Evolutionary conservation across 53 echinoderm and acorn worm genomes (phyloP).

Genomic region (Hippasteria phrygiana): DNA sequence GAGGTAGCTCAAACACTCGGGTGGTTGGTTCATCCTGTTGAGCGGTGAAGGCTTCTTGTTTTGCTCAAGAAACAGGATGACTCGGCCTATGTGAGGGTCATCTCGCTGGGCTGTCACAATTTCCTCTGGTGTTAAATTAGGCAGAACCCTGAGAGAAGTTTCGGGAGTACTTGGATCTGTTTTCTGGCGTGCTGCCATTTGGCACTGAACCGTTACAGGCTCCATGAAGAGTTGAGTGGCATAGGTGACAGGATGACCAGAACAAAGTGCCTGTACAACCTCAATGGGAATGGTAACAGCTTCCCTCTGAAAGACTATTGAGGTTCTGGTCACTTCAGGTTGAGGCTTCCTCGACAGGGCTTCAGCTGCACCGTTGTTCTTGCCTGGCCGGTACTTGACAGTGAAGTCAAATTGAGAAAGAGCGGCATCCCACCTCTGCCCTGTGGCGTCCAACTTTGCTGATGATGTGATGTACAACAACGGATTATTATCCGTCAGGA

Average conservation of each 20-base stretch:
- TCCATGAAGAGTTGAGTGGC: not conserved
- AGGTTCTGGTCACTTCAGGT: too few species aligned
- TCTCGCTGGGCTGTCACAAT: not conserved
- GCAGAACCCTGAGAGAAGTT: not conserved
- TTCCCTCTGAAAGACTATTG: too few species aligned
- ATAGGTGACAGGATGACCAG: conserved; percentile 4
- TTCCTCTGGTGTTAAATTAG: not conserved
- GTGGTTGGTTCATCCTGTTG: conserved; percentile 12
- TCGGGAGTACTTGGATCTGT: too few species aligned
- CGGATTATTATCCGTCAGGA: too few species aligned
- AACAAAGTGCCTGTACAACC: not conserved
- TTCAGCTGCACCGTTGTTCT: too few species aligned
- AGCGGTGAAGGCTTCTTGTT: conserved; percentile 11
- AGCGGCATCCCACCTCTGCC: too few species aligned
- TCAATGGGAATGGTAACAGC: not conserved
- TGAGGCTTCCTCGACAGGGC: too few species aligned
- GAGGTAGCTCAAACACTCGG: conserved; percentile 16
- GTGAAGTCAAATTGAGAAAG: too few species aligned
- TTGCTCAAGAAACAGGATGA: conserved; percentile 19
- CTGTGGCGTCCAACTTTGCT: too few species aligned
- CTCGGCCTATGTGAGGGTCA: not conserved
- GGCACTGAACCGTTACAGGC: not conserved
- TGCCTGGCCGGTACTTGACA: too few species aligned
- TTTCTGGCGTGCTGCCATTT: too few species aligned
- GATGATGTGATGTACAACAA: too few species aligned